These are phyloP conservation scores for Pholis gunnellus DNA, from an alignment of 2,113 vertebrate genomes.

Conservation along the genomic window DNA sequence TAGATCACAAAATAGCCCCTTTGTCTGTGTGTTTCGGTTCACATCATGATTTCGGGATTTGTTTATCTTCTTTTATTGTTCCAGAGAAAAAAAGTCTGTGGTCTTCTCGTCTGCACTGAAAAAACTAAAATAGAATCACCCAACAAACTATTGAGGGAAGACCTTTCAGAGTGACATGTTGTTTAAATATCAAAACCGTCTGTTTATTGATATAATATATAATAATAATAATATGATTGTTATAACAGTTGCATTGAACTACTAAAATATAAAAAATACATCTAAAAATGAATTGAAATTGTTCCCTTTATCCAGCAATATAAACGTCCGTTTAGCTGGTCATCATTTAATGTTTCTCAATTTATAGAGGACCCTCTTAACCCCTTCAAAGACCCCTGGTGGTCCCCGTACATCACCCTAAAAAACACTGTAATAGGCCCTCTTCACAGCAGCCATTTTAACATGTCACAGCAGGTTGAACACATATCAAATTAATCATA, in stretches of 20 bases:
- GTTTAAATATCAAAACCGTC: background rate
- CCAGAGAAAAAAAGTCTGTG: constrained; percentile 42
- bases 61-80: constrained; percentile 63
- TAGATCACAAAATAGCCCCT: constrained; percentile 12
- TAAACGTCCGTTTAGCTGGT: no score
- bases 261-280: background rate
- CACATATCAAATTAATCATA: no score
- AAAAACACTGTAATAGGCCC: background rate
- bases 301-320: background rate
- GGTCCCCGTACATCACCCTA: background rate
- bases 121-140: background rate
- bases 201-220: no score
- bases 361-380: background rate
- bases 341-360: background rate
- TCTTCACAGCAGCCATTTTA: no score
- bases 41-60: constrained; percentile 43
- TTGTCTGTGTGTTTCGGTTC: constrained; percentile 25
- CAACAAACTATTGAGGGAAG: background rate
- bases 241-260: background rate
- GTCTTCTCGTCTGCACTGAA: constrained; percentile 34
- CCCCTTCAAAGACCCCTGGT: background rate
- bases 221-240: background rate
- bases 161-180: background rate
- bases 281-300: background rate
- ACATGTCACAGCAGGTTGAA: no score